These are phyloP conservation scores for Scelioninae gen. 2 DNA, from an alignment of 2,888 invertebrate genomes.

Conservation along the genomic window DNA sequence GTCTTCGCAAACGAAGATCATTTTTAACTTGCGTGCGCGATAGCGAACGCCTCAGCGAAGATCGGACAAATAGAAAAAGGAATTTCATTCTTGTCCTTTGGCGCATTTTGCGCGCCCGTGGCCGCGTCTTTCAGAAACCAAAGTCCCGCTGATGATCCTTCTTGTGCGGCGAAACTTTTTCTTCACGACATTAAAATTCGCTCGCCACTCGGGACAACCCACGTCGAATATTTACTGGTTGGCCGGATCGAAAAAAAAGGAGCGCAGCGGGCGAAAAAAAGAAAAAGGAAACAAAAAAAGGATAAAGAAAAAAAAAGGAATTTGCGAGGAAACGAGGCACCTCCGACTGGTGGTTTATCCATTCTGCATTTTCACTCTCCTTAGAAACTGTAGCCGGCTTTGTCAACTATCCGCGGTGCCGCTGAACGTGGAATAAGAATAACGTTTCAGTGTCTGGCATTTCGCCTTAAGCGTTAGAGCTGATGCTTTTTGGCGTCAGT, in stretches of 20 bases:
- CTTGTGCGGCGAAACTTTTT: slow-evolving; percentile 64
- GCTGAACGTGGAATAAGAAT: slow-evolving; percentile 37
- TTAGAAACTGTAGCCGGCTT: slow-evolving; percentile 54
- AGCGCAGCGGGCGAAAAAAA: slow-evolving; percentile 32
- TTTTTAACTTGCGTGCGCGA: slow-evolving; percentile 45
- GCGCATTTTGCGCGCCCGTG: slow-evolving; percentile 39
- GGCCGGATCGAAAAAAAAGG: slow-evolving; percentile 41
- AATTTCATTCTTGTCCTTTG: slow-evolving; percentile 48
- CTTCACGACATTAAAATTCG: slow-evolving; percentile 66
- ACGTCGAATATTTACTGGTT: slow-evolving; percentile 62
- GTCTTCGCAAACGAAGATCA: slow-evolving; percentile 53
- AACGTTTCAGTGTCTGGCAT: slow-evolving; percentile 54
- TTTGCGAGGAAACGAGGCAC: slow-evolving; percentile 43
- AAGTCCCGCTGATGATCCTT: slow-evolving; percentile 65
- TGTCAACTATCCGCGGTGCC: slow-evolving; percentile 51
- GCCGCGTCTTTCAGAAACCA: slow-evolving; percentile 45
- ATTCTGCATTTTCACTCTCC: slow-evolving; percentile 44
- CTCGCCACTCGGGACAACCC: slow-evolving; percentile 61
- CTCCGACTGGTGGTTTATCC: slow-evolving; percentile 36
- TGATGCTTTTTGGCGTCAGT: slow-evolving; percentile 49
- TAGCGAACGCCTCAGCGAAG: slow-evolving; percentile 22
- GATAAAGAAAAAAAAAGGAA: slow-evolving; percentile 15
- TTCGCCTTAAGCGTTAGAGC: slow-evolving; percentile 48
- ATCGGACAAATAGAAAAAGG: slow-evolving; percentile 40
- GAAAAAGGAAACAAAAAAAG: slow-evolving; percentile 30